A percentile compares a stretch with the other conserved stretches of the same genome.
phyloP scores from a whole-genome alignment of 1,140 invertebrate species.

The Zaprionus lachaisei region DNA sequence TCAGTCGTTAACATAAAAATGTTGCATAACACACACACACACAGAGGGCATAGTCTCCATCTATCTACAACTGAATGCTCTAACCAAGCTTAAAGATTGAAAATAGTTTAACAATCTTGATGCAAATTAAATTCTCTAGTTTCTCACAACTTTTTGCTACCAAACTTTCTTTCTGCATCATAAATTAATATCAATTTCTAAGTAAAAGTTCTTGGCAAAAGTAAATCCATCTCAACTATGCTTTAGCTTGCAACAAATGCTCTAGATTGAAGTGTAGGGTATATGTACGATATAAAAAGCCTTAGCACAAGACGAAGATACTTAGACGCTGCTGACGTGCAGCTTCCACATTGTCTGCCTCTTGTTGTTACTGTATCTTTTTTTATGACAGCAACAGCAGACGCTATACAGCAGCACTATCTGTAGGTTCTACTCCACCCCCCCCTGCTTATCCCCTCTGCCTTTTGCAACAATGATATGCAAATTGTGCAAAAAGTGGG shows the following conservation, averaged over 20 bases:
- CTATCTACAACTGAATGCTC: slow-evolving; percentile 7
- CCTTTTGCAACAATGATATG: slow-evolving; percentile 64
- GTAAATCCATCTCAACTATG: slow-evolving; percentile 4
- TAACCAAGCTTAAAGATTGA: slow-evolving; percentile 2
- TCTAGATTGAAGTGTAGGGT: not conserved
- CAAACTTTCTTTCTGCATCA: not conserved
- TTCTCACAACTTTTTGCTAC: not conserved
- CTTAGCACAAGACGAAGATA: slow-evolving; percentile 20
- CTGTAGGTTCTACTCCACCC: not conserved
- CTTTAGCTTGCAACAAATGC: not conserved
- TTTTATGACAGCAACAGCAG: slow-evolving; percentile 18
- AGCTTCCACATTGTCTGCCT: slow-evolving; percentile 21
- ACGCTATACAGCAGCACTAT: slow-evolving; percentile 3
- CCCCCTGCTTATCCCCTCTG: not conserved
- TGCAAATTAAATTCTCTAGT: slow-evolving; percentile 9
- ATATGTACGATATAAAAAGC: slow-evolving; percentile 24
- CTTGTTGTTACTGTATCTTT: slow-evolving; percentile 13
- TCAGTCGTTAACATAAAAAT: slow-evolving; percentile 43
- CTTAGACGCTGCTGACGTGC: slow-evolving; percentile 39
- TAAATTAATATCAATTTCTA: not conserved
- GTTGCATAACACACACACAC: slow-evolving; percentile 33
- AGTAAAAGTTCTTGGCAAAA: not conserved
- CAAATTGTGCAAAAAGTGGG: slow-evolving; percentile 63
- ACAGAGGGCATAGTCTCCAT: not conserved
- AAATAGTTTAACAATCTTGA: not conserved